A percentile compares a stretch with the other conserved stretches of the same genome.
phyloP scores from a whole-genome alignment of 2,888 invertebrate species.

The Drosophila crucigera region DNA sequence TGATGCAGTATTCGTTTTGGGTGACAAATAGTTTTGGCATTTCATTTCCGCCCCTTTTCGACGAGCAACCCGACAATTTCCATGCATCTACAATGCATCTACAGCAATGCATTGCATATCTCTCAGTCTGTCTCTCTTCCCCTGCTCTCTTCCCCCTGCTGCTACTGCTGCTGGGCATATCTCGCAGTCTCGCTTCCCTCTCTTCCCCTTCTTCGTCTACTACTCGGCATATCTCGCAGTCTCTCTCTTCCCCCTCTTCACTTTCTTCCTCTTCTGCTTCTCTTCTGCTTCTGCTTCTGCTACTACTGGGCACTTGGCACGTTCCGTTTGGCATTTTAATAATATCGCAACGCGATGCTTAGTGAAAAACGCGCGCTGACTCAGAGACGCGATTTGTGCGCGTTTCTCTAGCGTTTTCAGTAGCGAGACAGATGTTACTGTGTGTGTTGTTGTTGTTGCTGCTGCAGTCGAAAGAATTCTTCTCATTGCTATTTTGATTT shows the following conservation, averaged over 20 bases:
- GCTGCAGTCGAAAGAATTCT: conserved; percentile 64
- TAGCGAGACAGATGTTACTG: conserved; percentile 35
- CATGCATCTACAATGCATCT: conserved; percentile 27
- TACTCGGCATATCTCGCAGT: not conserved
- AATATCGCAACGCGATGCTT: conserved; percentile 31
- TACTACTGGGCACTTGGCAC: conserved; percentile 48
- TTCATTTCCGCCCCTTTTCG: conserved; percentile 12
- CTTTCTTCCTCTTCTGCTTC: not conserved
- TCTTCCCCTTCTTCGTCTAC: not conserved
- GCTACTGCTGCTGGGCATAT: conserved; percentile 17
- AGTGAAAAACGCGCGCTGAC: conserved; percentile 47
- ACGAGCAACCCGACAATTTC: conserved; percentile 25
- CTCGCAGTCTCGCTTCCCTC: not conserved
- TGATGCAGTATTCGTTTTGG: conserved; percentile 15
- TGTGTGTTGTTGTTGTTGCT: not conserved
- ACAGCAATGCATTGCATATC: not conserved
- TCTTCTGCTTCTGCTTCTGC: not conserved
- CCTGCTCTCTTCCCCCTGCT: not conserved
- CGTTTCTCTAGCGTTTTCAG: conserved; percentile 46
- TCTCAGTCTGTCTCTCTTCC: not conserved
- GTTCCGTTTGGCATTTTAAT: conserved; percentile 57
- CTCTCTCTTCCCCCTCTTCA: not conserved
- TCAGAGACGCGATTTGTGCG: conserved; percentile 48
- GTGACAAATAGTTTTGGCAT: conserved; percentile 58
- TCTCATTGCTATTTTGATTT: conserved; percentile 76